Base-by-base conservation (phyloP, 2,888 invertebrate genomes). In the Meteorus colon region DNA sequence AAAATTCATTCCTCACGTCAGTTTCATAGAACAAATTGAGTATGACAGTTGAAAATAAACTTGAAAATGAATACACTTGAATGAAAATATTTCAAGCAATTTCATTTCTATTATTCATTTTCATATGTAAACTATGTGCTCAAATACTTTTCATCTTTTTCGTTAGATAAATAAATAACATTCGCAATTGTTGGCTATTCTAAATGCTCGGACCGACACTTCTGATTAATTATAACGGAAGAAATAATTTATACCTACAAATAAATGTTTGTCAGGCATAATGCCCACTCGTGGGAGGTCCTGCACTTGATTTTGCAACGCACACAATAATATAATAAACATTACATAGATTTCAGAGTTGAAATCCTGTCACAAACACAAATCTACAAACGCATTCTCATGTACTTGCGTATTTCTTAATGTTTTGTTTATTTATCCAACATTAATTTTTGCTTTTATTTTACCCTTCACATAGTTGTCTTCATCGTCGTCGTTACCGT, bases 151-250 rank as follows among this genome's bases (percentile, higher is more conserved):
- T 19, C 16, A 14, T 34, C 37, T 65, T 65, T 31, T 6, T 65
- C 31, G 31, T 65, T 19, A n/a, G 1, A 37, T 16, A 37, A n/a
- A 24, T 34, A 2, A 66, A 37, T 19, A 37, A 41, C 19, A 41
- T 41, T 66, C 12, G n/a, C n/a, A 55, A 45, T 67, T 48, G 62
- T 66, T 16, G 74, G 77, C 76, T 80, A 78, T 79, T 81, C 82
- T 77, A 76, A 78, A 77, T 69, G 71, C 77, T 80, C 82, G 82
- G 82, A 80, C 81, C 80, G 77, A 79, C 78, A 80, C 66, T 79
- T 80, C 59, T 80, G 80, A 83, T 83, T 81, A 82, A 82, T 83
- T 83, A 82, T 82, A 83, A 81, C 80, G 75, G 76, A 73, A 78
- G 78, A 78, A 66, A 80, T 73, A 55, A 77, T 73, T 77, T 74